Percentiles rank a stretch among this genome's conserved stretches.
These are phyloP conservation scores for Galerucella pusilla DNA, from an alignment of 2,888 invertebrate genomes.

Conservation along the genomic window DNA sequence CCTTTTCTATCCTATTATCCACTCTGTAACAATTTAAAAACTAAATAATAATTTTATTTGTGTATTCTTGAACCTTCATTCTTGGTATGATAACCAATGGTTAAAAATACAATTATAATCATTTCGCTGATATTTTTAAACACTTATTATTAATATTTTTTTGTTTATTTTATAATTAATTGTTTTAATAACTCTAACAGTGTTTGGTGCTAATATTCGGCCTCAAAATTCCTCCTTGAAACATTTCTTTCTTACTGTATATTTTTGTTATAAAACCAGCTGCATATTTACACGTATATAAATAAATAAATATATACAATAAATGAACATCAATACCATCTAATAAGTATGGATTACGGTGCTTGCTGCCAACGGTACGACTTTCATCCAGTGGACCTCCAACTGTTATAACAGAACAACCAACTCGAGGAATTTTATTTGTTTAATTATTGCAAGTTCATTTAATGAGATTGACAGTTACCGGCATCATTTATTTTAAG, in stretches of 20 bases:
- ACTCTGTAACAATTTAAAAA: background rate
- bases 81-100: background rate
- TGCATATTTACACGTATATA: background rate
- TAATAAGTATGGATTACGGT: conserved; percentile 22
- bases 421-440: conserved; percentile 27
- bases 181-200: too few relatives aligned
- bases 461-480: conserved; percentile 13
- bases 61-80: background rate
- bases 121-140: background rate
- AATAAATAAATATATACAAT: background rate
- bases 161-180: too few relatives aligned
- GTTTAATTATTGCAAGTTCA: conserved; percentile 27
- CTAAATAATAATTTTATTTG: background rate
- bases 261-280: background rate
- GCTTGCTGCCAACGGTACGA: conserved; percentile 31
- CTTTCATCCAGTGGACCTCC: conserved; percentile 26
- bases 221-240: too few relatives aligned
- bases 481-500: conserved; percentile 18
- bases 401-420: conserved; percentile 19
- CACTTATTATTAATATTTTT: too few relatives aligned
- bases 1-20: background rate
- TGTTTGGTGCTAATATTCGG: too few relatives aligned
- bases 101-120: background rate
- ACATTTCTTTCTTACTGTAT: background rate
- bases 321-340: background rate